Percentiles rank a stretch among this genome's conserved stretches.
phyloP scores from a whole-genome alignment of 2,113 vertebrate species.

The Emydocephalus ijimae region DNA sequence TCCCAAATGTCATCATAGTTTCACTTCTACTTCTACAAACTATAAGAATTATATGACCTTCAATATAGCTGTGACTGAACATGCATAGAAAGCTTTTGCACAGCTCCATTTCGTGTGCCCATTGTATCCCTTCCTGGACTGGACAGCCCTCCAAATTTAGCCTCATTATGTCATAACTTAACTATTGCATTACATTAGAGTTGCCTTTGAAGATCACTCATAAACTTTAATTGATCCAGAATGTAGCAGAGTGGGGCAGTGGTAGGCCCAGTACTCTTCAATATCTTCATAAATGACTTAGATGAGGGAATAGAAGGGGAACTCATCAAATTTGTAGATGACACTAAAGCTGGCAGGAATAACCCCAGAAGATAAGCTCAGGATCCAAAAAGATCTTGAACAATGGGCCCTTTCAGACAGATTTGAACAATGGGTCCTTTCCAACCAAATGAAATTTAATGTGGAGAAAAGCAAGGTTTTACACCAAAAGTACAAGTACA shows the following conservation, averaged over 20 bases:
- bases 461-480: no score
- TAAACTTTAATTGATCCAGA: neutral
- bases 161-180: neutral
- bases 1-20: constrained; percentile 61
- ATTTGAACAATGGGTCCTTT: no score
- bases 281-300: no score
- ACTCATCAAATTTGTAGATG: no score
- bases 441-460: no score
- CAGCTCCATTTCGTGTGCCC: neutral
- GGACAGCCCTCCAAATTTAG: neutral
- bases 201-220: neutral
- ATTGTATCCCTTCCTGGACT: neutral
- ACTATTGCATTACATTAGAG: neutral
- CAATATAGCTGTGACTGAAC: constrained; percentile 20
- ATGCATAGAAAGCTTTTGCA: neutral
- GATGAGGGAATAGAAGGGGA: no score
- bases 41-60: constrained; percentile 43
- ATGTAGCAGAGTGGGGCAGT: neutral
- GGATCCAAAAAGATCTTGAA: no score
- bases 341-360: no score
- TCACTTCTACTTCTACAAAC: constrained; percentile 55
- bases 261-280: neutral
- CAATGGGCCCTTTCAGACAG: no score
- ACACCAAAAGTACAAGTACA: no score
- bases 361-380: no score